Conservation (phyloP, 2,888 invertebrate genomes). For the Lasioglossum calceatum region DNA sequence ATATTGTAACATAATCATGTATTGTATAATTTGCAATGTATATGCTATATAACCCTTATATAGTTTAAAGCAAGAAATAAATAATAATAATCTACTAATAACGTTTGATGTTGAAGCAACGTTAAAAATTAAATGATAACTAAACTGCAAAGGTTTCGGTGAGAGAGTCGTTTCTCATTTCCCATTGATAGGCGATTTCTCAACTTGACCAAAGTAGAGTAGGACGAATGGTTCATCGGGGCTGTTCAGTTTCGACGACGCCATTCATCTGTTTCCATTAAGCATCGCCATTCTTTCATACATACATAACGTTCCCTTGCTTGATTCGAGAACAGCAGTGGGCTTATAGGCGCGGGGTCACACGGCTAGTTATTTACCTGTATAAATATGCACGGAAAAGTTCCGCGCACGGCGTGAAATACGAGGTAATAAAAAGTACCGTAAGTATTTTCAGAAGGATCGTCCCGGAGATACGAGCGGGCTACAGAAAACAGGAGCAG, state of each 20-base stretch:
- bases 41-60: no score
- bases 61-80: no score
- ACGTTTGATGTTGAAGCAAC: not conserved
- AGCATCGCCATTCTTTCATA: conserved; percentile 45
- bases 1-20: no score
- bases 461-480: conserved; percentile 63
- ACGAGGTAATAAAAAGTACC: conserved; percentile 80
- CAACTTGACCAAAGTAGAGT: conserved; percentile 2
- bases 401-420: conserved; percentile 78
- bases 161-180: not conserved
- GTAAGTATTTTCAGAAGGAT: conserved; percentile 77
- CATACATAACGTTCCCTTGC: conserved; percentile 25
- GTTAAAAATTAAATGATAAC: not conserved
- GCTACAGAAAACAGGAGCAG: conserved; percentile 58
- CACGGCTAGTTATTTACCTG: conserved; percentile 75
- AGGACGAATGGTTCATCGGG: conserved; percentile 27
- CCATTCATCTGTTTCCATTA: conserved; percentile 60
- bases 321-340: conserved; percentile 32
- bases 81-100: not conserved
- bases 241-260: conserved; percentile 23
- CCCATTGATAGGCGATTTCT: not conserved
- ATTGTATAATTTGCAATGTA: no score
- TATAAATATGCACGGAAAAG: conserved; percentile 80
- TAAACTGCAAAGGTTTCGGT: not conserved
- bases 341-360: conserved; percentile 38